Percentiles rank a stretch among this genome's conserved stretches.
Conservation (phyloP, 2,888 invertebrate genomes). For the Strigamia maritima region DNA sequence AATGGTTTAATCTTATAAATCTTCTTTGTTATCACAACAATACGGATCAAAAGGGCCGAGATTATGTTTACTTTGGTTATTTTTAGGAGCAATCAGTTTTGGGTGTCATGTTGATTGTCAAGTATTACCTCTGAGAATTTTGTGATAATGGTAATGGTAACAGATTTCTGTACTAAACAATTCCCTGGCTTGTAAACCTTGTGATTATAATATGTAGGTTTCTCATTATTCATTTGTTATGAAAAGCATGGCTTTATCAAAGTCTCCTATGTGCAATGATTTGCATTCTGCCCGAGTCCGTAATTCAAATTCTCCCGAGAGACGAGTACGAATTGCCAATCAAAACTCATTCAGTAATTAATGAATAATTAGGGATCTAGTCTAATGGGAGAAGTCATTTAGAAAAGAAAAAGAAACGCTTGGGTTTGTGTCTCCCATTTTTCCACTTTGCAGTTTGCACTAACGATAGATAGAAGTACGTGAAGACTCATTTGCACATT, state of each 20-base stretch:
- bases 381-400: slow-evolving; percentile 5
- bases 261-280: background rate
- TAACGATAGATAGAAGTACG: background rate
- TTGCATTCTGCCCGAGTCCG: background rate
- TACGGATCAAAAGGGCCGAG: too few species aligned
- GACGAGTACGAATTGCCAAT: background rate
- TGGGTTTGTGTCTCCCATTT: background rate
- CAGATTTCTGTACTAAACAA: too few species aligned
- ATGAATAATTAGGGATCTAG: slow-evolving; percentile 6
- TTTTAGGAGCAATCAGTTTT: too few species aligned
- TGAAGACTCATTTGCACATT: background rate
- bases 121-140: too few species aligned
- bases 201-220: background rate
- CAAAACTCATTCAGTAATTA: slow-evolving; percentile 10
- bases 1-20: too few species aligned
- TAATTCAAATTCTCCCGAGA: background rate
- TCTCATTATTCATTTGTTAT: slow-evolving; percentile 15
- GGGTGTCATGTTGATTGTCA: too few species aligned
- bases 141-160: too few species aligned
- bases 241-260: background rate
- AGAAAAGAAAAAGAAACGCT: background rate
- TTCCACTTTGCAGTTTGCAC: background rate
- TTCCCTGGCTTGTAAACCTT: too few species aligned
- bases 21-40: too few species aligned
- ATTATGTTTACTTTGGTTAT: too few species aligned